These are phyloP conservation scores for Paramuricea clavata DNA, from an alignment of 92 coral and sea anemone genomes.

Conservation along the genomic window DNA sequence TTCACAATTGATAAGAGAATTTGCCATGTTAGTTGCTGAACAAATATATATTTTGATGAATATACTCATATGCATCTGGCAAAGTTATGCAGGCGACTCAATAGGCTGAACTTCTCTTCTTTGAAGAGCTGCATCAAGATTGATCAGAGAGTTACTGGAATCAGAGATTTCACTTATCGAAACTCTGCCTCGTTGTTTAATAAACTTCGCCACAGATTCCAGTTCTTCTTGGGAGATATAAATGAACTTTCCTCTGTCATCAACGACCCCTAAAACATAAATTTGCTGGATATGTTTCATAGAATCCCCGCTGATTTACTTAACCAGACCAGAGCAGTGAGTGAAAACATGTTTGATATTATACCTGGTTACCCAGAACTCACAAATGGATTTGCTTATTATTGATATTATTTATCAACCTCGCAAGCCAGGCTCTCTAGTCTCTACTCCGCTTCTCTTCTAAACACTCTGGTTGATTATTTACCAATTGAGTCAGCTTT, in stretches of 20 bases:
- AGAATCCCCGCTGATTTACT: neutral
- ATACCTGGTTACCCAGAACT: neutral
- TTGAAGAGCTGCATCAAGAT: slow-evolving; percentile 76
- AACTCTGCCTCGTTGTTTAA: slow-evolving; percentile 96
- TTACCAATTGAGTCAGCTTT: too few species aligned
- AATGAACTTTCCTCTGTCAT: slow-evolving; percentile 98
- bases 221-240: slow-evolving; percentile 96
- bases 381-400: too few species aligned
- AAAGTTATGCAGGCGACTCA: slow-evolving; percentile 54
- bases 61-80: neutral
- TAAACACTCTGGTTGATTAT: too few species aligned
- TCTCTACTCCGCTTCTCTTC: too few species aligned
- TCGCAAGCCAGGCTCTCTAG: too few species aligned
- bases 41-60: slow-evolving; percentile 2
- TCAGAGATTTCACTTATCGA: slow-evolving; percentile 95
- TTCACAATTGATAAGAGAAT: neutral
- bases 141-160: slow-evolving; percentile 90
- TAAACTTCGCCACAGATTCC: slow-evolving; percentile 95
- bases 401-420: too few species aligned
- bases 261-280: slow-evolving; percentile 80
- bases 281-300: neutral
- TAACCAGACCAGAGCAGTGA: neutral
- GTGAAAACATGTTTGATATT: too few species aligned
- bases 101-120: slow-evolving; percentile 47
- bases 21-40: slow-evolving; percentile 1